Base-by-base conservation (phyloP, 2,113 vertebrate genomes). In the Pseudorectes ferrugineus region DNA sequence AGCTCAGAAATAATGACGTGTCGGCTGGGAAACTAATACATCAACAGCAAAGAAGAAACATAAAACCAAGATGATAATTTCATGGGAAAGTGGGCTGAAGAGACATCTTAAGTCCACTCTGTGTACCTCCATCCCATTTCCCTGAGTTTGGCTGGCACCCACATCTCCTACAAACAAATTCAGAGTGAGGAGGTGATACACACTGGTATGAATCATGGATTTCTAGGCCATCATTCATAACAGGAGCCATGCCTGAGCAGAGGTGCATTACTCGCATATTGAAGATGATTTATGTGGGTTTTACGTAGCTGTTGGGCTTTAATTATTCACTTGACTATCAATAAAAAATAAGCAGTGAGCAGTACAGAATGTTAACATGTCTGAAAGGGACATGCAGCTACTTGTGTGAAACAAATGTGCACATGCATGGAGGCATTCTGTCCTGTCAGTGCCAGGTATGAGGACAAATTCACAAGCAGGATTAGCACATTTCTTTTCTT, bases 261-360 rank as follows among this genome's bases (percentile, higher is more conserved):
- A 92, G 85, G 71, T 75, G 80, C 89, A 89, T 96, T 98, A 94
- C 25, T 71, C 55, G 2, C 66, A 95, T 92, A 89, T 70, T 87
- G 94, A 97, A 96, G 85, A 97, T 96, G 92, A 98, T 98, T 97
- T 97, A 98, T 97, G 89, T 95, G 90, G 10, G 61, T 91, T 97
- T 98, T 97, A 95, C 67, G 57, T 95, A 96, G 95, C 96, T 93
- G 89, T 81, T 96, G 82, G 93, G 83, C 95, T 97, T 98, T 96
- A 98, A 98, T 98, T 98, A 98, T 98, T 98, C 95, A 98, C 95
- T 95, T 97, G 96, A 97, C 95, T 98, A 98, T 98, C 97, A 98
- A 97, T 98, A 97, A 97, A 97, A 98, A 98, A 97, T 98, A 98
- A 98, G 91, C 88, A 89, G 67, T 55, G 86, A 94, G 55, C 48